Percentiles rank a stretch among this genome's conserved stretches.
Conservation (phyloP, 2,113 vertebrate species). For the Nettapus auritus region DNA sequence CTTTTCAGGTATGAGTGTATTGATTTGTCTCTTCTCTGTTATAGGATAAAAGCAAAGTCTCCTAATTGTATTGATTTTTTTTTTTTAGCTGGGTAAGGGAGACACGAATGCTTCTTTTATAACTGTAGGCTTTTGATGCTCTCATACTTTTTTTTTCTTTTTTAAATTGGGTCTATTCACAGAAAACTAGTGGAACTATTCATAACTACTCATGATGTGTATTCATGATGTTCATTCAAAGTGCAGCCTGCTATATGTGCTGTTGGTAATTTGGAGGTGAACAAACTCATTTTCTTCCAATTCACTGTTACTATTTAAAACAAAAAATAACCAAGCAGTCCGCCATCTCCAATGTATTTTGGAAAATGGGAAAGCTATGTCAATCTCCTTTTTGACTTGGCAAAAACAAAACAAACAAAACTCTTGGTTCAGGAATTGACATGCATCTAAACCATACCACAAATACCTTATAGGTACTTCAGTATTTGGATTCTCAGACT, state of each 20-base stretch:
- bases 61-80: background rate
- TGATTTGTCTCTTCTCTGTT: background rate
- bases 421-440: background rate
- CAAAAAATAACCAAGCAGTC: background rate
- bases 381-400: background rate
- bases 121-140: background rate
- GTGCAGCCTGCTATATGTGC: background rate
- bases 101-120: background rate
- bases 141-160: background rate
- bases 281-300: background rate
- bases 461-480: background rate
- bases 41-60: background rate
- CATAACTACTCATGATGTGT: too few species aligned
- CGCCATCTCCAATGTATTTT: background rate
- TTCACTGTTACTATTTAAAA: background rate
- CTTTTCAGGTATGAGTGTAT: constrained; percentile 82
- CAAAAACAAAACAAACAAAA: background rate
- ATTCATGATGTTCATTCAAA: background rate
- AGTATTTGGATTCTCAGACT: background rate
- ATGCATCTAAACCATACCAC: background rate
- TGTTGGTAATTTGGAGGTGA: background rate
- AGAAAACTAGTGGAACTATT: background rate
- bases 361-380: background rate
- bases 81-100: background rate
- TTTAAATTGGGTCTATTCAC: background rate